Percentiles rank a stretch among this genome's conserved stretches.
Conservation (phyloP, 2,113 vertebrate genomes). For the Thunnus maccoyii region DNA sequence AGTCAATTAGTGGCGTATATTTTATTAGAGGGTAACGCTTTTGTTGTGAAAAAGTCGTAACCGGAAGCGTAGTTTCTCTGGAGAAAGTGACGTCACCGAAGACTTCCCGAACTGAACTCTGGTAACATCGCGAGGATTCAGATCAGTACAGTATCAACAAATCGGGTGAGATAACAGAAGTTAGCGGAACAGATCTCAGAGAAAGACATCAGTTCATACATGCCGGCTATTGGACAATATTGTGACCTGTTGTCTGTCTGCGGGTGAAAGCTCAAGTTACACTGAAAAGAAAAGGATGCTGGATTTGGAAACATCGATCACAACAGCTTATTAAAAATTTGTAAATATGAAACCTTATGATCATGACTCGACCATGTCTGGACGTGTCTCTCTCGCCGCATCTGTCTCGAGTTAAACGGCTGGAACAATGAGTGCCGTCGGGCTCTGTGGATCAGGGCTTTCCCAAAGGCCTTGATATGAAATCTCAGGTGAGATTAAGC, state of each 20-base stretch:
- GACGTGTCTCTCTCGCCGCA: not conserved
- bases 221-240: not conserved
- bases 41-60: constrained; percentile 3
- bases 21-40: not conserved
- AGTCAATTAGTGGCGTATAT: too few relatives aligned
- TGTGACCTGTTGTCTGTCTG: not conserved
- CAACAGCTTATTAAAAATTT: not conserved
- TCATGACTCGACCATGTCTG: not conserved
- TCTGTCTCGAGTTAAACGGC: not conserved
- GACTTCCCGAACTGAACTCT: too few relatives aligned
- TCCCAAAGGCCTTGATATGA: constrained; percentile 62
- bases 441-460: constrained; percentile 1
- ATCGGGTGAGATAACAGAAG: not conserved
- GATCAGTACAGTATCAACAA: not conserved
- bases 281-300: not conserved
- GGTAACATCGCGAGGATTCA: too few relatives aligned
- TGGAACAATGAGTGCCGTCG: constrained; percentile 23
- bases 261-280: not conserved
- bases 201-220: not conserved
- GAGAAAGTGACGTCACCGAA: too few relatives aligned
- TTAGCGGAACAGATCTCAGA: not conserved
- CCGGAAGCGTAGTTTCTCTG: constrained; percentile 24
- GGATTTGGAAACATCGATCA: not conserved
- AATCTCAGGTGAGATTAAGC: constrained; percentile 56
- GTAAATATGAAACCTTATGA: constrained; percentile 11